Conservation (phyloP, 2,797 vertebrate species). For the Ptychadena robeensis region DNA sequence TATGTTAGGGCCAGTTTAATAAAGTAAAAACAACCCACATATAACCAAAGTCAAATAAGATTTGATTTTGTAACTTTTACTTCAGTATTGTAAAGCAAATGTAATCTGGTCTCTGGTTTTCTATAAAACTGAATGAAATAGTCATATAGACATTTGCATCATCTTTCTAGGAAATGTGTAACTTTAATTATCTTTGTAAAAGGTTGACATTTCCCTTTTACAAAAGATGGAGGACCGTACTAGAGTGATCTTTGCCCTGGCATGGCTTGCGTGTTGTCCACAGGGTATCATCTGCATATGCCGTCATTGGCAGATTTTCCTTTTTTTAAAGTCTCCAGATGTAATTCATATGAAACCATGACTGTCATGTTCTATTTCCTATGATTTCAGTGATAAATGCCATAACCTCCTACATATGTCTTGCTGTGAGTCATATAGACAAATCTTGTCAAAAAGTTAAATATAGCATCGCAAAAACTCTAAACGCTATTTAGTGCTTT, state of each 20-base stretch:
- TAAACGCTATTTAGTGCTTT: neutral
- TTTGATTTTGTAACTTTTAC: no score
- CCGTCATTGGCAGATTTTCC: neutral
- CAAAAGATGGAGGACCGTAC: neutral
- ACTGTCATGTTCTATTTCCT: conserved; percentile 32
- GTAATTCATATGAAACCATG: neutral
- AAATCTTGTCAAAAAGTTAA: conserved; percentile 7
- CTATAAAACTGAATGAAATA: no score
- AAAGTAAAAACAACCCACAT: no score
- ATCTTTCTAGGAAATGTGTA: no score
- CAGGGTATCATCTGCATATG: neutral
- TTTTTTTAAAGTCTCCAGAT: neutral
- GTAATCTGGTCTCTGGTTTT: no score
- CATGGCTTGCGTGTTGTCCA: neutral
- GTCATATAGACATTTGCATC: no score
- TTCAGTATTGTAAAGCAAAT: no score
- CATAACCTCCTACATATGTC: neutral
- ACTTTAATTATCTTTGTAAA: neutral
- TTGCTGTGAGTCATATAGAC: conserved; percentile 7
- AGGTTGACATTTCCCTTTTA: neutral
- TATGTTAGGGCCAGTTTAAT: no score
- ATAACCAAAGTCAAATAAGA: no score
- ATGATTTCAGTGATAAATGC: conserved; percentile 21
- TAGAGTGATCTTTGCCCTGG: neutral
- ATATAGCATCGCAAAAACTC: neutral